Evolutionary conservation across 2,113 vertebrate species (phyloP).

Genomic region (Boleophthalmus pectinirostris): DNA sequence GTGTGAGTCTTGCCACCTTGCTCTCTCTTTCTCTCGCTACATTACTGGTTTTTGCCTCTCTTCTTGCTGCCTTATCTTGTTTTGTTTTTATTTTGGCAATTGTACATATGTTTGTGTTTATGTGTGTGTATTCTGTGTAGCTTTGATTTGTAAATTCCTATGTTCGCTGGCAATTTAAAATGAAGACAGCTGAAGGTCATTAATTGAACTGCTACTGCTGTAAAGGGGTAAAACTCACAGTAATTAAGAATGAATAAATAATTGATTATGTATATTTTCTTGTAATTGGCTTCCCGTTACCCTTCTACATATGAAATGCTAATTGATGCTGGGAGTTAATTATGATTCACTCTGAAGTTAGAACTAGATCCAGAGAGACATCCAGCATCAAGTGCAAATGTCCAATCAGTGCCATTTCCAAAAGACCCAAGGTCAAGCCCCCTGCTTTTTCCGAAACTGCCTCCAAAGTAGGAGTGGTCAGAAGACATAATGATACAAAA

Average conservation of each 20-base stretch:
- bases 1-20: too few species aligned
- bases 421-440: slow-evolving; percentile 50
- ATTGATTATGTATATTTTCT: slow-evolving; percentile 78
- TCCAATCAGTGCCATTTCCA: slow-evolving; percentile 43
- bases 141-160: slow-evolving; percentile 66
- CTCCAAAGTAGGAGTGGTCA: slow-evolving; percentile 57
- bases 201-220: slow-evolving; percentile 74
- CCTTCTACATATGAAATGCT: slow-evolving; percentile 68
- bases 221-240: slow-evolving; percentile 72
- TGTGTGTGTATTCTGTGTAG: slow-evolving; percentile 26
- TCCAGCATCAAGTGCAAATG: slow-evolving; percentile 53
- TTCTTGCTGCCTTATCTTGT: slow-evolving; percentile 25
- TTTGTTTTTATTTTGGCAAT: slow-evolving; percentile 39
- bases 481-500: slow-evolving; percentile 55
- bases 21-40: slow-evolving; percentile 18
- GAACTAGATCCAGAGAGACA: slow-evolving; percentile 43
- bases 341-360: slow-evolving; percentile 66
- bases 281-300: slow-evolving; percentile 76
- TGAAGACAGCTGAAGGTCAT: slow-evolving; percentile 79
- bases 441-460: slow-evolving; percentile 28
- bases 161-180: slow-evolving; percentile 67
- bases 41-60: slow-evolving; percentile 39
- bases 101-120: slow-evolving; percentile 30
- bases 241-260: slow-evolving; percentile 80
- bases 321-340: slow-evolving; percentile 74